Conservation (phyloP, 2,113 vertebrate species). For the Pelobates fuscus region DNA sequence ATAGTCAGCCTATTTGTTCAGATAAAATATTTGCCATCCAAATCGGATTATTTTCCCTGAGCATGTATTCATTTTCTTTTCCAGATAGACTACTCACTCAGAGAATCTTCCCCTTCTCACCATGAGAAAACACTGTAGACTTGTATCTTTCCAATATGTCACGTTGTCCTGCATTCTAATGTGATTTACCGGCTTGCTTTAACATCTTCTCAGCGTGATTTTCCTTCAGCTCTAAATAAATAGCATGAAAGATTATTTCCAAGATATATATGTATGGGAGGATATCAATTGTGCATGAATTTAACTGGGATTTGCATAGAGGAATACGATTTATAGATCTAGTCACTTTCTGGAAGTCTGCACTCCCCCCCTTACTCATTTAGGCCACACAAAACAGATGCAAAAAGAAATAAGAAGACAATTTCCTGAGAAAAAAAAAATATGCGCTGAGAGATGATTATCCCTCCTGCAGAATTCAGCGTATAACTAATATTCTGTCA, state of each 20-base stretch:
- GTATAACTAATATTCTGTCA: constrained; percentile 38
- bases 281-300: constrained; percentile 20
- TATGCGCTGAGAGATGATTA: constrained; percentile 38
- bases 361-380: constrained; percentile 16
- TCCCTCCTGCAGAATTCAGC: constrained; percentile 14
- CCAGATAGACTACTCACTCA: too few relatives aligned
- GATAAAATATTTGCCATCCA: too few relatives aligned
- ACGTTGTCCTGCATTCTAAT: neutral
- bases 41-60: too few relatives aligned
- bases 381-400: constrained; percentile 43
- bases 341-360: constrained; percentile 12
- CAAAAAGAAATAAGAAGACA: constrained; percentile 44
- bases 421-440: constrained; percentile 36
- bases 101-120: too few relatives aligned
- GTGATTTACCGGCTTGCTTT: constrained; percentile 31
- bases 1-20: too few relatives aligned
- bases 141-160: too few relatives aligned
- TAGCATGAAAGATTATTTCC: constrained; percentile 33
- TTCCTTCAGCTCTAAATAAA: constrained; percentile 26
- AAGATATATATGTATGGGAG: neutral
- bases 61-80: too few relatives aligned
- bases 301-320: constrained; percentile 40
- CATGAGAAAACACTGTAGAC: too few relatives aligned
- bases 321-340: constrained; percentile 22
- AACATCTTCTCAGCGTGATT: constrained; percentile 3